Percentiles rank a stretch among this genome's conserved stretches.
phyloP scores from a whole-genome alignment of 2,888 invertebrate genomes.

The Adela reaumurella region DNA sequence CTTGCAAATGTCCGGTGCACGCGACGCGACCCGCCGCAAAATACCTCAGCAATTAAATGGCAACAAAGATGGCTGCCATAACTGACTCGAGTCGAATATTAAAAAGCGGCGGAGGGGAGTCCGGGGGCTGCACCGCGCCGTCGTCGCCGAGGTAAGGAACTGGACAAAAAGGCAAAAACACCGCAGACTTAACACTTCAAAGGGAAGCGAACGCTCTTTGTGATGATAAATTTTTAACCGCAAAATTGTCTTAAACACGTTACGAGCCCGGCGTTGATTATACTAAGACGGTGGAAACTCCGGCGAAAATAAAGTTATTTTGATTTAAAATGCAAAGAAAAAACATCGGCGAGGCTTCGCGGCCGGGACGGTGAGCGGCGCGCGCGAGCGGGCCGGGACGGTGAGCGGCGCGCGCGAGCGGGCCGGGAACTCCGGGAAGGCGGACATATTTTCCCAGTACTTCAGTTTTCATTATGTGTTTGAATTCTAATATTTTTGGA shows the following conservation, averaged over 20 bases:
- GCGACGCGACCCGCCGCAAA: background rate
- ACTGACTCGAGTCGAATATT: constrained; percentile 1
- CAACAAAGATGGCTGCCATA: background rate
- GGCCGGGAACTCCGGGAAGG: background rate
- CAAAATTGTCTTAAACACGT: constrained; percentile 46
- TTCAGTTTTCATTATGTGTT: background rate
- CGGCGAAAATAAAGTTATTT: constrained; percentile 46
- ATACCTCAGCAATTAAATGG: background rate
- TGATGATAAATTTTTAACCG: constrained; percentile 28
- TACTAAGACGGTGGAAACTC: constrained; percentile 39
- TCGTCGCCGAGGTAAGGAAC: background rate
- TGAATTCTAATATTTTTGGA: background rate
- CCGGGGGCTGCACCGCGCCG: background rate
- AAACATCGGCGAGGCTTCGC: constrained; percentile 16
- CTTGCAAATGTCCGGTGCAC: background rate
- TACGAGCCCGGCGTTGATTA: constrained; percentile 36
- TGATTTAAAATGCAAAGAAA: constrained; percentile 48
- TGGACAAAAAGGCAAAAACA: constrained; percentile 12
- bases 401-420: background rate
- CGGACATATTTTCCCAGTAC: background rate
- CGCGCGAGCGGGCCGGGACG: background rate
- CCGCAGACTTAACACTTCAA: constrained; percentile 26
- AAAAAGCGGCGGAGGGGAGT: background rate
- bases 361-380: background rate
- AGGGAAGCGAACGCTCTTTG: constrained; percentile 26